phyloP scores from a whole-genome alignment of 37 sponge, comb jelly and placozoan genomes.

The Agelas oroides region DNA sequence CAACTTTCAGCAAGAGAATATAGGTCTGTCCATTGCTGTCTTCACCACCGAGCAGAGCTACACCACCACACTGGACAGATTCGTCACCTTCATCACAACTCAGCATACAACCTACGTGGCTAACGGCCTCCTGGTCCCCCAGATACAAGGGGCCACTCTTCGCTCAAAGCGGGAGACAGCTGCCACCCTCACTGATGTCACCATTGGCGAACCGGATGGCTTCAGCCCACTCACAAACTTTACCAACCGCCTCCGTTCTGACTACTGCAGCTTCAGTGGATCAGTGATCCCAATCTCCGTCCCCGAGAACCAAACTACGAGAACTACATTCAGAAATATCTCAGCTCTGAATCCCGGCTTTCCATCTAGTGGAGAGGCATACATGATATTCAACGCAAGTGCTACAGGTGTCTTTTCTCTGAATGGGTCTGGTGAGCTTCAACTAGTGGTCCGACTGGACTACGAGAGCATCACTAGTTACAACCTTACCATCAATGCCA shows the following conservation, averaged over 20 bases:
- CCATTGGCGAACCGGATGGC: constrained; percentile 24
- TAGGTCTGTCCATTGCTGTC: constrained; percentile 46
- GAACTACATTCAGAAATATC: neutral
- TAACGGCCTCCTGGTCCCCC: constrained; percentile 6
- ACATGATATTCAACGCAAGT: neutral
- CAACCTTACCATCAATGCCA: constrained; percentile 14
- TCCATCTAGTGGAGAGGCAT: constrained; percentile 33
- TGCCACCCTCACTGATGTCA: neutral
- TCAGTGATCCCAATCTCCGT: neutral
- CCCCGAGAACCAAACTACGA: constrained; percentile 9
- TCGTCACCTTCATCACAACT: neutral
- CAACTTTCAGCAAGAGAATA: neutral
- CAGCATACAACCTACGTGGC: neutral
- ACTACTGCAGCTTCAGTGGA: constrained; percentile 61
- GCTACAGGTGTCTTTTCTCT: constrained; percentile 10
- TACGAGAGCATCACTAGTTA: constrained; percentile 20
- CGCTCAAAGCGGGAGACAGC: neutral
- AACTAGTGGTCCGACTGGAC: constrained; percentile 12
- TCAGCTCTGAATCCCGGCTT: constrained; percentile 1
- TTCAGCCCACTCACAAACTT: constrained; percentile 45
- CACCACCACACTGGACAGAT: constrained; percentile 6
- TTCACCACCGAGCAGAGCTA: constrained; percentile 16
- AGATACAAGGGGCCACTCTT: neutral
- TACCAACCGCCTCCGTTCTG: constrained; percentile 46
- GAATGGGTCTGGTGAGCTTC: constrained; percentile 20